Evolutionary conservation across 2,888 invertebrate genomes (phyloP).

Genomic region (Dromius quadrimaculatus): DNA sequence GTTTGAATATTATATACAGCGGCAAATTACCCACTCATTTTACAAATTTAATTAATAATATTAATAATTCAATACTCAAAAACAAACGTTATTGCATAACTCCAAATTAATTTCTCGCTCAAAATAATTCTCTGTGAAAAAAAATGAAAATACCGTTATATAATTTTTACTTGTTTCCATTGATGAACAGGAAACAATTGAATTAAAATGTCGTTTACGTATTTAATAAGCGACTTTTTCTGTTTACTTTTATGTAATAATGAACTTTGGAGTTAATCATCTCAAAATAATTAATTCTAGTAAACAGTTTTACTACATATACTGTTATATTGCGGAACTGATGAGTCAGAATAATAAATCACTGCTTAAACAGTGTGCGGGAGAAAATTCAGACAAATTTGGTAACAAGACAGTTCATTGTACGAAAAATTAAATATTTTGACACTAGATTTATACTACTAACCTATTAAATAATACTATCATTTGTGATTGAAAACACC

Average conservation of each 20-base stretch:
- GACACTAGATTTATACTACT: too few species aligned
- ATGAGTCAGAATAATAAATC: background rate
- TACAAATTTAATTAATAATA: slow-evolving; percentile 1
- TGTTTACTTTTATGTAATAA: slow-evolving; percentile 4
- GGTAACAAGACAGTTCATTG: slow-evolving; percentile 22
- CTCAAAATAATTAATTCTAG: slow-evolving; percentile 12
- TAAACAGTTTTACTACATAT: slow-evolving; percentile 18
- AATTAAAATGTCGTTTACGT: background rate
- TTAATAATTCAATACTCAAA: background rate
- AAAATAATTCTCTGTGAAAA: background rate
- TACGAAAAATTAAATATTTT: slow-evolving; percentile 1
- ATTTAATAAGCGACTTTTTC: background rate
- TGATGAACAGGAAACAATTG: background rate
- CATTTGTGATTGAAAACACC: too few species aligned
- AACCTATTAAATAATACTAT: slow-evolving; percentile 13
- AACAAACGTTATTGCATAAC: slow-evolving; percentile 1
- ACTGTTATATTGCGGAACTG: slow-evolving; percentile 7
- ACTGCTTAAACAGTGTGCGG: background rate
- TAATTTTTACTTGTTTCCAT: background rate
- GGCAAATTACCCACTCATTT: background rate
- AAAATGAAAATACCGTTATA: background rate
- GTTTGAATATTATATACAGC: slow-evolving; percentile 6
- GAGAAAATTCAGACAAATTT: slow-evolving; percentile 1
- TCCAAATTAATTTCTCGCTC: background rate
- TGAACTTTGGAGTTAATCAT: slow-evolving; percentile 27